Base-by-base conservation (phyloP, 1,140 invertebrate genomes). In the Sesamia nonagrioides region DNA sequence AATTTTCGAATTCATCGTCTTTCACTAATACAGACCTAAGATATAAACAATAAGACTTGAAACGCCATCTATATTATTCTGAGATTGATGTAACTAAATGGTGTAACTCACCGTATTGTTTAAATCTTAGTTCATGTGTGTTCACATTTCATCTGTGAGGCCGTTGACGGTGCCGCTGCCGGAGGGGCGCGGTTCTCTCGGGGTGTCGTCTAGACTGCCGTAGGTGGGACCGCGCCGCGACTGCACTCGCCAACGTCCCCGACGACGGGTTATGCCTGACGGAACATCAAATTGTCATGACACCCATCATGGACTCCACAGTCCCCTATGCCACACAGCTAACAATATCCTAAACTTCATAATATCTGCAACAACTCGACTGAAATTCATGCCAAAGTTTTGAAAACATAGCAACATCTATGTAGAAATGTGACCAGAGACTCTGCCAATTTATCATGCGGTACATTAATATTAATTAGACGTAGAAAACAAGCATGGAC, bases 191-290 rank as follows among this genome's bases (percentile, higher is more conserved):
- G 90, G 89, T 85, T 89, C 91, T 58, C 78, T 81, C 80, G 90
- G 83, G 86, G 89, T 84, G 13, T 82, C 74, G 84, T 89, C 88
- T 92, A 94, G 87, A 94, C 92, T 94, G 91, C 92, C 92, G 92
- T 94, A 94, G 92, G 92, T 89, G 84, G 84, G 84, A 79, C 88
- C 86, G 81, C 88, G 86, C 81, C 88, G 85, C 77, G 87, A 82
- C 80, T 84, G 83, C 86, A 89, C 82, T 82, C 91, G 91, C 90
- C 91, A 90, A 84, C 90, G 91, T 86, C 92, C 89, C 90, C 92
- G 85, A 84, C 88, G 88, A 61, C 90, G 82, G 89, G 92, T 94
- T 94, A 94, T 92, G 92, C 92, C 92, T 94, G 82, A n/a, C 60
- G 45, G 45, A 18, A 77, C 18, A 77, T 21, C 48, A 68, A 48